Evolutionary conservation across 2,797 vertebrate genomes (phyloP).

Genomic region (Chanos chanos): DNA sequence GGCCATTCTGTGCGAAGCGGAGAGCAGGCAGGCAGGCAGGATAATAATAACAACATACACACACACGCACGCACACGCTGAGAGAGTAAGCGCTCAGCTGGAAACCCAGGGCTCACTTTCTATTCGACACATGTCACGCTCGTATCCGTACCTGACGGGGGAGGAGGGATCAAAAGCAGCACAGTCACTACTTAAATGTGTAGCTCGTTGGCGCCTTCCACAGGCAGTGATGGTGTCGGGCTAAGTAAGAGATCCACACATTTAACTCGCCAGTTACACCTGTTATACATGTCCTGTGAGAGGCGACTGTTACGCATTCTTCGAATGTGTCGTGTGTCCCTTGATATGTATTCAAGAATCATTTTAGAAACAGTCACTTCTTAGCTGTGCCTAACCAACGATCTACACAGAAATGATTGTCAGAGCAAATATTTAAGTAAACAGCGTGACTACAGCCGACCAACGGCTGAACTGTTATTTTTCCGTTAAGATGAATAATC

Average conservation of each 20-base stretch:
- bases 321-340: too few relatives aligned
- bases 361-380: too few relatives aligned
- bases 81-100: conserved; percentile 41
- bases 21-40: conserved; percentile 47
- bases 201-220: conserved; percentile 23
- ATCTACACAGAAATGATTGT: too few relatives aligned
- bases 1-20: conserved; percentile 69
- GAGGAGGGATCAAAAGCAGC: conserved; percentile 35
- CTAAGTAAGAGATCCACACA: not conserved
- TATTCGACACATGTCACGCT: conserved; percentile 41
- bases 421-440: too few relatives aligned
- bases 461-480: too few relatives aligned
- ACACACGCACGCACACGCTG: conserved; percentile 30
- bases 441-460: too few relatives aligned
- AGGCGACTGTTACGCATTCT: too few relatives aligned
- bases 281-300: too few relatives aligned
- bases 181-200: not conserved
- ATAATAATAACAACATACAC: conserved; percentile 56
- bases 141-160: conserved; percentile 20
- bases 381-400: too few relatives aligned
- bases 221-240: too few relatives aligned
- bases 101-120: conserved; percentile 39
- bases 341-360: too few relatives aligned
- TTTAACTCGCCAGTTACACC: not conserved
- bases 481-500: too few relatives aligned